Conservation (phyloP, 92 coral and sea anemone genomes). For the Ricordea florida region DNA sequence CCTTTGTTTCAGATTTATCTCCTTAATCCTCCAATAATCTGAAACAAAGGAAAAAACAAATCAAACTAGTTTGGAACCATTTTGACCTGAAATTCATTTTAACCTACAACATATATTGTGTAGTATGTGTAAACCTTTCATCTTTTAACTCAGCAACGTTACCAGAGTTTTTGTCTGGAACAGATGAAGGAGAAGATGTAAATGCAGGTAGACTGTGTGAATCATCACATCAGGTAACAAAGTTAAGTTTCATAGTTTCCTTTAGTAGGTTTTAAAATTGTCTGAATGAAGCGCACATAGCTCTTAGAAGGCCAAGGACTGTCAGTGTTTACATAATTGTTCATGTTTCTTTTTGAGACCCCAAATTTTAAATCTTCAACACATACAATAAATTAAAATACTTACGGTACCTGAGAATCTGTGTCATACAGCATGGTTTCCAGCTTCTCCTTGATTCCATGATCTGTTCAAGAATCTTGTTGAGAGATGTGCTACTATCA, state of each 20-base stretch:
- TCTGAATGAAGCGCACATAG: no score
- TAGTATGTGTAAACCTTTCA: neutral
- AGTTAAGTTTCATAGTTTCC: neutral
- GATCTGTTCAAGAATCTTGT: conserved; percentile 26
- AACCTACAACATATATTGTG: no score
- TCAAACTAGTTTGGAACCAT: no score
- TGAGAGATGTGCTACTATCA: neutral
- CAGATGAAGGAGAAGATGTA: neutral
- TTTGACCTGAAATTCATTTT: no score
- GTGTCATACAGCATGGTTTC: conserved; percentile 49
- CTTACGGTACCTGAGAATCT: conserved; percentile 84
- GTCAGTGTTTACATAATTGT: neutral
- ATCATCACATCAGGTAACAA: neutral
- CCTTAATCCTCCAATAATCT: no score
- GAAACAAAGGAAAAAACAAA: no score
- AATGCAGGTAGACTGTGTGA: neutral
- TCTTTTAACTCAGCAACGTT: neutral
- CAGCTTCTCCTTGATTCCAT: conserved; percentile 63
- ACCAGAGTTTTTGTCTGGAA: conserved; percentile 8
- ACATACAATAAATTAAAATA: neutral
- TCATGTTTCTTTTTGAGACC: no score
- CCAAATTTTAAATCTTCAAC: neutral
- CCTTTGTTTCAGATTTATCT: no score
- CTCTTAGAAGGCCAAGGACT: no score
- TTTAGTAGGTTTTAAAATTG: no score